Conservation (phyloP, 2,113 vertebrate species). For the Meriones unguiculatus region DNA sequence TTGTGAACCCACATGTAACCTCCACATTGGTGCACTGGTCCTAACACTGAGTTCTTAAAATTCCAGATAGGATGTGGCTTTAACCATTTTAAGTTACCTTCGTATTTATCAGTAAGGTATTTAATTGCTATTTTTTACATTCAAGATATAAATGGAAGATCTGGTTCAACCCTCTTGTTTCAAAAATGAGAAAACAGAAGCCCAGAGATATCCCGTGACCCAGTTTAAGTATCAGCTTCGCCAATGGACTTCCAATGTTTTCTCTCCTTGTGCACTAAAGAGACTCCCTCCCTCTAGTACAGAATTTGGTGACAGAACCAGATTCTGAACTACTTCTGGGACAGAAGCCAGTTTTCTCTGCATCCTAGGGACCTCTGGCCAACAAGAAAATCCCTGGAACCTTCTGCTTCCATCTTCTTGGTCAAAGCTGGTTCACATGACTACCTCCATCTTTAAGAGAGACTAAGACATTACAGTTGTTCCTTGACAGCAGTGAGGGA, state of each 20-base stretch:
- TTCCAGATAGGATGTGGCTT: neutral
- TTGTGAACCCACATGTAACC: no score
- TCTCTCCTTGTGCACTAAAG: neutral
- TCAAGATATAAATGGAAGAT: slow-evolving; percentile 43
- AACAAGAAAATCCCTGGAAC: neutral
- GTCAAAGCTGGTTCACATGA: neutral
- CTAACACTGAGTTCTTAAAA: no score
- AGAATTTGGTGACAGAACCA: neutral
- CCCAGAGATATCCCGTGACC: slow-evolving; percentile 35
- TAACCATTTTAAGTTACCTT: slow-evolving; percentile 52
- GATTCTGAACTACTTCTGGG: neutral
- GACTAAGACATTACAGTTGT: neutral
- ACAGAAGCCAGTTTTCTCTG: neutral
- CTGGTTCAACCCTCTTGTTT: slow-evolving; percentile 59
- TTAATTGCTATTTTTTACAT: neutral
- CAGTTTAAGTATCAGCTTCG: slow-evolving; percentile 32
- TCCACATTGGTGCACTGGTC: no score
- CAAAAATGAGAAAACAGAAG: slow-evolving; percentile 62
- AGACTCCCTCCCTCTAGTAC: neutral
- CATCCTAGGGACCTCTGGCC: neutral
- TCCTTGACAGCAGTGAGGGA: neutral
- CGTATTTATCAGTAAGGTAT: slow-evolving; percentile 42
- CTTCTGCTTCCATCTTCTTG: neutral
- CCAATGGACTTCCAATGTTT: neutral
- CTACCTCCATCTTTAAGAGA: neutral